Percentiles rank a stretch among this genome's conserved stretches.
Evolutionary conservation across 2,113 vertebrate species (phyloP).

Genomic region (Leuciscus idus): DNA sequence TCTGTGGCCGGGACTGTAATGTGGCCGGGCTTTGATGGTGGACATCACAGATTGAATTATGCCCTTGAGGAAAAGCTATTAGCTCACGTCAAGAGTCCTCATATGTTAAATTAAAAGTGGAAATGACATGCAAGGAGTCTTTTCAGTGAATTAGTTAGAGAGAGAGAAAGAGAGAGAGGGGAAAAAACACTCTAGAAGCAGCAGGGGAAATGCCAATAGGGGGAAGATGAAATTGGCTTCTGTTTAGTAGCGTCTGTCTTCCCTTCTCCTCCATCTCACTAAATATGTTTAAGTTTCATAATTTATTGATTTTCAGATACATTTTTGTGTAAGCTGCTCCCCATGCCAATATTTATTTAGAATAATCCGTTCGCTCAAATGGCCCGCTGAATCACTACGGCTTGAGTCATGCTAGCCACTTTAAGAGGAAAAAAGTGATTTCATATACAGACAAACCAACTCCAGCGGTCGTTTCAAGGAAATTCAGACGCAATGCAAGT

Average conservation of each 20-base stretch:
- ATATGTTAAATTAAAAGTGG: conserved; percentile 83
- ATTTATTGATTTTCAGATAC: conserved; percentile 67
- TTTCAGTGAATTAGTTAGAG: conserved; percentile 76
- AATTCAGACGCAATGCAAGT: conserved; percentile 58
- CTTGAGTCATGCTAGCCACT: conserved; percentile 61
- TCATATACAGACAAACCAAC: conserved; percentile 71
- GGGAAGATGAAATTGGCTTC: conserved; percentile 53
- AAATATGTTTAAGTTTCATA: conserved; percentile 64
- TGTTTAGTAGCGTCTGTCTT: conserved; percentile 60
- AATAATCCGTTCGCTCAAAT: conserved; percentile 46
- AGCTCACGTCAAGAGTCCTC: conserved; percentile 77
- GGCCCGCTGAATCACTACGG: conserved; percentile 54
- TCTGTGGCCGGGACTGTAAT: conserved; percentile 69
- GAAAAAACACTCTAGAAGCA: conserved; percentile 58
- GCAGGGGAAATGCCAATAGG: conserved; percentile 52
- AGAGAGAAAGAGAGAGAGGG: conserved; percentile 33
- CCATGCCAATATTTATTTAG: conserved; percentile 51
- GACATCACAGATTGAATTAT: conserved; percentile 82
- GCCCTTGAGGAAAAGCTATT: conserved; percentile 82
- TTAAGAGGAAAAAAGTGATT: conserved; percentile 69
- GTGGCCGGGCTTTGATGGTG: conserved; percentile 78
- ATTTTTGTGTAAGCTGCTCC: conserved; percentile 51
- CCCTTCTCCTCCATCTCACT: conserved; percentile 47
- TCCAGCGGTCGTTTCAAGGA: conserved; percentile 62
- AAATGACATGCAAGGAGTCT: conserved; percentile 80